phyloP scores from a whole-genome alignment of 2,113 vertebrate species.

The Eira barbara region DNA sequence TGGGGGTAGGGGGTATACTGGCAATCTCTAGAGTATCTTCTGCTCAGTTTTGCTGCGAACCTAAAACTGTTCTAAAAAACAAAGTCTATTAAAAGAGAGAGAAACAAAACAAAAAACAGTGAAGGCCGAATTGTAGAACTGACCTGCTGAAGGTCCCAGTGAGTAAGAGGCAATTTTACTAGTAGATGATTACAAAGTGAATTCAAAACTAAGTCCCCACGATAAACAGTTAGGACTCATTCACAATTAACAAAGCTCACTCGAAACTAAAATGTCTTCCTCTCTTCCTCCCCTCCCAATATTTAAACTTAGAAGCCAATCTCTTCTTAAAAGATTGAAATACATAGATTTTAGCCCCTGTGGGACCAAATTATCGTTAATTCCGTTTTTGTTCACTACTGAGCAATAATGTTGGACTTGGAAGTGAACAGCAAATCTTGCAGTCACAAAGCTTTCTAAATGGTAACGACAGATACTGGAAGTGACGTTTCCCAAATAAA shows the following conservation, averaged over 20 bases:
- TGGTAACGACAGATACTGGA: not conserved
- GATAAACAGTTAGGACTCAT: not conserved
- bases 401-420: not conserved
- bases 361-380: not conserved
- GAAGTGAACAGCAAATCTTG: not conserved
- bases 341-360: not conserved
- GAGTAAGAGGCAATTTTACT: not conserved
- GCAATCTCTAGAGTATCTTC: not conserved
- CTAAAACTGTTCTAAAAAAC: not conserved
- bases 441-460: not conserved
- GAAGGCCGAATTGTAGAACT: not conserved
- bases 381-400: not conserved
- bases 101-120: not conserved
- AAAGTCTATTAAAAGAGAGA: not conserved
- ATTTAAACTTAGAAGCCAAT: slow-evolving; percentile 14
- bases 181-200: not conserved
- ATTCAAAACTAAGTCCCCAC: not conserved
- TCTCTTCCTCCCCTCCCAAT: not conserved
- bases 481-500: not conserved
- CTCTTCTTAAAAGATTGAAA: slow-evolving; percentile 2
- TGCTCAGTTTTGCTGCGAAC: not conserved
- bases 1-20: not conserved
- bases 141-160: not conserved
- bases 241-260: not conserved
- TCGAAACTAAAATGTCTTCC: not conserved